A percentile compares a stretch with the other conserved stretches of the same genome.
These are phyloP conservation scores for Cacatua alba DNA, from an alignment of 2,113 vertebrate species.

Conservation along the genomic window DNA sequence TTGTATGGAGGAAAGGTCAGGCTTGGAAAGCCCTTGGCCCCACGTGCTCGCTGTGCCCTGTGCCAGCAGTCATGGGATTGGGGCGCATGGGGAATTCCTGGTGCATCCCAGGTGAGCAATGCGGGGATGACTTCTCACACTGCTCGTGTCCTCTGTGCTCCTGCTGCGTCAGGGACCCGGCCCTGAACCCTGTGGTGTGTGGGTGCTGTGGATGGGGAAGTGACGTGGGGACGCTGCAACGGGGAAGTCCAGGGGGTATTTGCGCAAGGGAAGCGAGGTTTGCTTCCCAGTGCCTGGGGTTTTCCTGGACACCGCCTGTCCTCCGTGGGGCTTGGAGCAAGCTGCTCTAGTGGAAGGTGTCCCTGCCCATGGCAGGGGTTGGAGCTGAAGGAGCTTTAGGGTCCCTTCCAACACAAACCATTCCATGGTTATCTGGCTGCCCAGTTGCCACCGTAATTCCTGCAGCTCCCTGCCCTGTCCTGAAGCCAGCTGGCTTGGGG, in stretches of 20 bases:
- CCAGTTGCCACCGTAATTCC: background rate
- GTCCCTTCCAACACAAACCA: background rate
- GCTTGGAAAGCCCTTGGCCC: constrained; percentile 12
- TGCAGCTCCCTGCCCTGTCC: background rate
- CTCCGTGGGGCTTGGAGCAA: background rate
- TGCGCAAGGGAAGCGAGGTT: background rate
- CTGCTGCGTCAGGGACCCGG: background rate
- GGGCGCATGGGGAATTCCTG: background rate
- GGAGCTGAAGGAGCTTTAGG: background rate
- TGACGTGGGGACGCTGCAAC: background rate
- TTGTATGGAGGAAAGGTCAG: background rate
- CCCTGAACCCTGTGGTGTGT: background rate
- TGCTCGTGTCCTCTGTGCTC: background rate
- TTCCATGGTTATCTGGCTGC: background rate
- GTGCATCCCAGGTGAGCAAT: background rate
- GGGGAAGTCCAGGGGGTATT: background rate
- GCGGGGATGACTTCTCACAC: background rate
- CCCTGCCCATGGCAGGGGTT: background rate
- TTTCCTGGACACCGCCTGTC: background rate
- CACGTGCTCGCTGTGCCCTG: fast-evolving
- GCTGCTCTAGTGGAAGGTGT: background rate
- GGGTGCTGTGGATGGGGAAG: background rate
- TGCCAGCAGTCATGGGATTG: background rate
- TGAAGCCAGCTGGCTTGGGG: background rate
- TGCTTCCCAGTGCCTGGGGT: background rate